phyloP scores from a whole-genome alignment of 2,888 invertebrate genomes.

The Drosophila infuscata region DNA sequence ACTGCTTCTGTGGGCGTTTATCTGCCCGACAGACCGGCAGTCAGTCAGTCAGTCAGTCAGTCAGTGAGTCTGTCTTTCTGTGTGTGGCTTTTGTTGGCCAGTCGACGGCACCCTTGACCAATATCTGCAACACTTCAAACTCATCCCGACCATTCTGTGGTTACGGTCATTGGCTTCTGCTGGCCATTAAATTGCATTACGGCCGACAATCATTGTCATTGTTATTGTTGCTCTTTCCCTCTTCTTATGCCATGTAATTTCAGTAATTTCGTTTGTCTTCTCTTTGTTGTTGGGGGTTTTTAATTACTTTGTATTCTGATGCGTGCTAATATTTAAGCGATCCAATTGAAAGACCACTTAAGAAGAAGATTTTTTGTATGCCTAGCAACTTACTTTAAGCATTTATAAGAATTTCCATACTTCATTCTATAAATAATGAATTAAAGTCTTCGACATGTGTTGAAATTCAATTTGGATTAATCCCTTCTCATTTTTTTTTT shows the following conservation, averaged over 20 bases:
- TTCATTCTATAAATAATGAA: background rate
- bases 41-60: background rate
- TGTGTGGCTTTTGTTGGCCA: constrained; percentile 53
- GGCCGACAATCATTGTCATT: constrained; percentile 55
- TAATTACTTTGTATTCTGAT: constrained; percentile 61
- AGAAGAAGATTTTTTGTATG: background rate
- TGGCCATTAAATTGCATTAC: constrained; percentile 77
- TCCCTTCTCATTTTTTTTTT: constrained; percentile 6
- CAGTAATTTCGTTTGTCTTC: constrained; percentile 52
- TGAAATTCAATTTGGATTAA: background rate
- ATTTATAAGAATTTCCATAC: background rate
- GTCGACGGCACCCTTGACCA: constrained; percentile 71
- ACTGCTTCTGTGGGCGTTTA: constrained; percentile 65
- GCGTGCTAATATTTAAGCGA: constrained; percentile 46
- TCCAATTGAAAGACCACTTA: constrained; percentile 24
- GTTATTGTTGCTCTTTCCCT: constrained; percentile 28
- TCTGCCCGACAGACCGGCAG: constrained; percentile 32
- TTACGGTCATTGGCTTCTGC: constrained; percentile 53
- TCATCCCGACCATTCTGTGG: constrained; percentile 64
- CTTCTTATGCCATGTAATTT: constrained; percentile 53
- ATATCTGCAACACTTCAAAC: constrained; percentile 78
- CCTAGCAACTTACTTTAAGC: background rate
- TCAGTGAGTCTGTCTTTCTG: constrained; percentile 1
- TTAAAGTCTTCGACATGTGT: background rate
- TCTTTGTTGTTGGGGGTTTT: constrained; percentile 47